A percentile compares a stretch with the other conserved stretches of the same genome.
phyloP scores from a whole-genome alignment of 2,888 invertebrate genomes.

The Notodonta ziczac region DNA sequence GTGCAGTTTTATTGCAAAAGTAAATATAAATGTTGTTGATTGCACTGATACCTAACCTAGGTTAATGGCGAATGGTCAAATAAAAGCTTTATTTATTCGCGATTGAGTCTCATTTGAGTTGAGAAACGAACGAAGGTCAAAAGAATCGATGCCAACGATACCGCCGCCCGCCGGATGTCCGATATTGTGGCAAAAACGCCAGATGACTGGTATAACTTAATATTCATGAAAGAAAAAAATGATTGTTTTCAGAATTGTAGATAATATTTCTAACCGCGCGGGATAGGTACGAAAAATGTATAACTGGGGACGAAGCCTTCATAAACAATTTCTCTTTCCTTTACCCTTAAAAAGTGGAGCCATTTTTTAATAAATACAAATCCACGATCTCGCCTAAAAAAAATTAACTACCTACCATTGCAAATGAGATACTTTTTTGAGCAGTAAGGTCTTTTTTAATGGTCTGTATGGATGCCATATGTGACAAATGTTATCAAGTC shows the following conservation, averaged over 20 bases:
- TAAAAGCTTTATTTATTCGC: slow-evolving; percentile 21
- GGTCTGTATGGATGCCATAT: background rate
- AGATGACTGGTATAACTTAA: slow-evolving; percentile 13
- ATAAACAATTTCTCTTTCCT: background rate
- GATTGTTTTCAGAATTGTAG: background rate
- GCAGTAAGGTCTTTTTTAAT: background rate
- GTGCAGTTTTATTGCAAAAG: slow-evolving; percentile 20
- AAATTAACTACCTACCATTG: too few relatives aligned
- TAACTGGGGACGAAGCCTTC: background rate
- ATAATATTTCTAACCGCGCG: background rate
- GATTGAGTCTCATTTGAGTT: slow-evolving; percentile 22
- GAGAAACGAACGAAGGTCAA: slow-evolving; percentile 31
- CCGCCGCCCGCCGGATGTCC: slow-evolving; percentile 34
- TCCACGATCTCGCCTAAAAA: too few relatives aligned
- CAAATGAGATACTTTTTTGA: too few relatives aligned
- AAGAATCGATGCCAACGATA: slow-evolving; percentile 35
- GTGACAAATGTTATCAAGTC: background rate
- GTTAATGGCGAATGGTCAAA: slow-evolving; percentile 13
- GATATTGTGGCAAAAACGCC: slow-evolving; percentile 29
- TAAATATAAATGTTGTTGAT: background rate
- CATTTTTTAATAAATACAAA: background rate
- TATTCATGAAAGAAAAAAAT: slow-evolving; percentile 7
- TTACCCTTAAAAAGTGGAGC: background rate
- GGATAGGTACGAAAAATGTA: background rate
- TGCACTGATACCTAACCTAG: slow-evolving; percentile 1